These are phyloP conservation scores for Megamerina dolium DNA, from an alignment of 2,888 invertebrate genomes.

Conservation along the genomic window DNA sequence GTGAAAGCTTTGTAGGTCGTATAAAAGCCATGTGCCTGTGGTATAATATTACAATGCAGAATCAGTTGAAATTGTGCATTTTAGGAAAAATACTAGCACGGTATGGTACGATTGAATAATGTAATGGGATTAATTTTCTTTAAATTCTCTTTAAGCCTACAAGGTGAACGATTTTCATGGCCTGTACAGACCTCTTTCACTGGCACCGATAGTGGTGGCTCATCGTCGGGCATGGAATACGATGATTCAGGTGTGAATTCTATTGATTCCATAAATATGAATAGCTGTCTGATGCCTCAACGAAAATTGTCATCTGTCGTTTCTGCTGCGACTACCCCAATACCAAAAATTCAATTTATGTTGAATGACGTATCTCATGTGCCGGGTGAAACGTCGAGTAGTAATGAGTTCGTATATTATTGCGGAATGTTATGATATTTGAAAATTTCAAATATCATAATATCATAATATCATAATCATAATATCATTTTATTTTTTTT, in stretches of 20 bases:
- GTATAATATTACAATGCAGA: constrained; percentile 83
- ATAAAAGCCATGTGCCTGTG: constrained; percentile 78
- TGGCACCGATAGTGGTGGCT: constrained; percentile 37
- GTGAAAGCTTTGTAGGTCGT: constrained; percentile 44
- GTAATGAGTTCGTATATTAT: constrained; percentile 43
- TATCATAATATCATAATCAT: neutral
- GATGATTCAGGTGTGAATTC: constrained; percentile 45
- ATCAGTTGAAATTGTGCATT: constrained; percentile 72
- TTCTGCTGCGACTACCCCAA: constrained; percentile 19
- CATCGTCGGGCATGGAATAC: constrained; percentile 43
- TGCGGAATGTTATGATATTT: neutral
- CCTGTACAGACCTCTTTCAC: constrained; percentile 44
- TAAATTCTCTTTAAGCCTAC: constrained; percentile 29
- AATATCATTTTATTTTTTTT: neutral
- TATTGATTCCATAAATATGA: constrained; percentile 31
- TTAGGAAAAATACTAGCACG: constrained; percentile 60
- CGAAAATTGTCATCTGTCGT: constrained; percentile 24
- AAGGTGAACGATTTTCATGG: constrained; percentile 48
- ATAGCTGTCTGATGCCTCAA: constrained; percentile 16
- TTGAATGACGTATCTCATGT: constrained; percentile 40
- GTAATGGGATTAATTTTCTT: neutral
- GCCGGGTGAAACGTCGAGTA: constrained; percentile 46
- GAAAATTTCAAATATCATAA: neutral
- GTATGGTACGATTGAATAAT: constrained; percentile 19
- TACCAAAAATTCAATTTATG: constrained; percentile 45